phyloP scores from a whole-genome alignment of 2,797 vertebrate genomes.

The Manis javanica region DNA sequence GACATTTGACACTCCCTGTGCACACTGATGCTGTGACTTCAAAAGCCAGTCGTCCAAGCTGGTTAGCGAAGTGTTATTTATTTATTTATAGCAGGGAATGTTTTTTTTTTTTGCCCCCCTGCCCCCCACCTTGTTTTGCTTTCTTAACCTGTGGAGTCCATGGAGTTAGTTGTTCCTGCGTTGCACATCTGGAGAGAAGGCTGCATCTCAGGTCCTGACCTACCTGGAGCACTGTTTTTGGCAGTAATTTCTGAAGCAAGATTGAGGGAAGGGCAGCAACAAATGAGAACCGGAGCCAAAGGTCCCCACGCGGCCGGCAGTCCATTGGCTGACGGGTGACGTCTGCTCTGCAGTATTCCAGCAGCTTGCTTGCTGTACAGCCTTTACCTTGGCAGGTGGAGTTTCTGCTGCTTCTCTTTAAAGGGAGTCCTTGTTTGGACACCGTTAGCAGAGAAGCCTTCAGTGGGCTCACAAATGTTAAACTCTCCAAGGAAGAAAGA shows the following conservation, averaged over 20 bases:
- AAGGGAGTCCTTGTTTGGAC: constrained; percentile 32
- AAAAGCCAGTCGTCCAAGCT: fast-evolving
- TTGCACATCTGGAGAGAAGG: neutral
- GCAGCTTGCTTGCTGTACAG: neutral
- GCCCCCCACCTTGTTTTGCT: neutral
- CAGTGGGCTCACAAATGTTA: constrained; percentile 40
- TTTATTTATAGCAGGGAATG: constrained; percentile 32
- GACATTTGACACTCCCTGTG: constrained; percentile 47
- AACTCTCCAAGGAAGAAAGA: constrained; percentile 50
- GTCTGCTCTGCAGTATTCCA: neutral
- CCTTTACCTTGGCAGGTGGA: constrained; percentile 42
- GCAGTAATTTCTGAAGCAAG: neutral
- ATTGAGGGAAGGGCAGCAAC: neutral
- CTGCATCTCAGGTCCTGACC: neutral
- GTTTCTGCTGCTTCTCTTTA: neutral
- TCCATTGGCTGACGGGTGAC: neutral
- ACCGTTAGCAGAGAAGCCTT: constrained; percentile 19
- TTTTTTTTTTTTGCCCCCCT: neutral
- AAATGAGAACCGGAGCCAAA: neutral
- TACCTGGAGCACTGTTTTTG: neutral
- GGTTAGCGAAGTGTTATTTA: constrained; percentile 24
- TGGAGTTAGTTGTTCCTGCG: neutral
- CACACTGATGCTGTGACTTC: constrained; percentile 41
- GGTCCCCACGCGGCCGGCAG: neutral
- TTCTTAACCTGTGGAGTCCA: constrained; percentile 43